Evolutionary conservation across 2,113 vertebrate genomes (phyloP).

Genomic region (Calypte anna): DNA sequence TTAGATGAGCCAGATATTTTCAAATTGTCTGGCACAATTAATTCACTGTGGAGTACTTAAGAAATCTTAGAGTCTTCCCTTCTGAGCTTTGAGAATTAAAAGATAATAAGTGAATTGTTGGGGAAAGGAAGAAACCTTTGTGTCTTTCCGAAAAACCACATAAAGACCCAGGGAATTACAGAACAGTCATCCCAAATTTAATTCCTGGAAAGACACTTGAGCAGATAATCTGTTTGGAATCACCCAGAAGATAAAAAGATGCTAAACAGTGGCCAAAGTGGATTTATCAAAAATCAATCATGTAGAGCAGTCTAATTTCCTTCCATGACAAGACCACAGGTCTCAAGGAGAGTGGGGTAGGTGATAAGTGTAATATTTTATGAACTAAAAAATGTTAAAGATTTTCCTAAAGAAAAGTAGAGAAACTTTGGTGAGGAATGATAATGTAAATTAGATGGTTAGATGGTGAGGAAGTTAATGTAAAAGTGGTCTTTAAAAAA

Average conservation of each 20-base stretch:
- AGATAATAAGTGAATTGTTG: not conserved
- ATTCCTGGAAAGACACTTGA: constrained; percentile 21
- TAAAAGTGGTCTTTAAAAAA: not conserved
- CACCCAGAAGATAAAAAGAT: not conserved
- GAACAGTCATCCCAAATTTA: not conserved
- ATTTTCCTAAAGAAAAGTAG: not conserved
- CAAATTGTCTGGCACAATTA: constrained; percentile 4
- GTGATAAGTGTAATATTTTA: not conserved
- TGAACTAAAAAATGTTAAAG: not conserved
- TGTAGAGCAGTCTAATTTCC: constrained; percentile 16
- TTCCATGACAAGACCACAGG: not conserved
- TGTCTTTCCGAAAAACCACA: not conserved
- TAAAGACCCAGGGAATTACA: not conserved
- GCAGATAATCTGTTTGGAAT: not conserved
- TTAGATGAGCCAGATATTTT: constrained; percentile 32
- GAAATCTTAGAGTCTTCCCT: not conserved
- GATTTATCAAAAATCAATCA: constrained; percentile 10
- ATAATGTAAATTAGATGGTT: too few relatives aligned
- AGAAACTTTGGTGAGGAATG: not conserved
- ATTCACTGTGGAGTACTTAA: not conserved
- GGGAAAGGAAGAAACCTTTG: not conserved
- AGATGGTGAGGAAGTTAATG: not conserved
- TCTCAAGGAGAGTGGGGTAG: not conserved
- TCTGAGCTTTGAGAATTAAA: constrained; percentile 22
- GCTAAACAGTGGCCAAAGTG: not conserved